Conservation (phyloP, 2,888 invertebrate genomes). For the Pseudococcus viburni region DNA sequence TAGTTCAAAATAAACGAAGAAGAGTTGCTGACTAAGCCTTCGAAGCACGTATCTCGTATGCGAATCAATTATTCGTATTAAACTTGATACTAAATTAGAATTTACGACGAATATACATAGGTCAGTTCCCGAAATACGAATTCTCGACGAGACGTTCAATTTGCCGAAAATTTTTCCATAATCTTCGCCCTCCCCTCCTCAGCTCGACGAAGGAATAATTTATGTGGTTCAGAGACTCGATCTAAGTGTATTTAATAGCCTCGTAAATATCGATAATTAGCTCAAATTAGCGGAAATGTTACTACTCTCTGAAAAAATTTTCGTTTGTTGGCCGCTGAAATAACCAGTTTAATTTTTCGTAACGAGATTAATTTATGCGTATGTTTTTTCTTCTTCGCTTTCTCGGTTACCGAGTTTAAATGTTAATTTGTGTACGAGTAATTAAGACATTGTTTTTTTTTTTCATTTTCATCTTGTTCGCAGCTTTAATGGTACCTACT, state of each 20-base stretch:
- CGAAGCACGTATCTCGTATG: background rate
- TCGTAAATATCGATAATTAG: conserved; percentile 54
- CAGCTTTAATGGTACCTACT: conserved; percentile 58
- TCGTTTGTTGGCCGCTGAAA: background rate
- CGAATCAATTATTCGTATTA: background rate
- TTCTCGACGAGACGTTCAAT: background rate
- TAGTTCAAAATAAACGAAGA: background rate
- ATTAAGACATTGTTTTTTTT: conserved; percentile 17
- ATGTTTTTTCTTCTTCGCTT: background rate
- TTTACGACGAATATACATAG: conserved; percentile 2
- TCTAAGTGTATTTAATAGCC: conserved; percentile 45
- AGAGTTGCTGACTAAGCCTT: background rate
- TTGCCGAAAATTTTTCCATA: background rate
- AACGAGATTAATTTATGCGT: conserved; percentile 37
- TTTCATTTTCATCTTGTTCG: conserved; percentile 15
- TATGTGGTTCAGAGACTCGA: background rate
- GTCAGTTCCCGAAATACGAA: background rate
- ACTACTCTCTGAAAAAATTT: background rate
- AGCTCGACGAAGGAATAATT: background rate
- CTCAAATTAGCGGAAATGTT: conserved; percentile 43
- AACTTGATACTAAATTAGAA: background rate
- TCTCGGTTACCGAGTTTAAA: conserved; percentile 7
- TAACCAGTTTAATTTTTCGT: conserved; percentile 14
- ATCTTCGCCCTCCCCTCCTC: background rate
- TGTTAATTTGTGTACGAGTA: background rate